A percentile compares a stretch with the other conserved stretches of the same genome.
Evolutionary conservation across 2,113 vertebrate genomes (phyloP).

Genomic region (Colaptes auratus): DNA sequence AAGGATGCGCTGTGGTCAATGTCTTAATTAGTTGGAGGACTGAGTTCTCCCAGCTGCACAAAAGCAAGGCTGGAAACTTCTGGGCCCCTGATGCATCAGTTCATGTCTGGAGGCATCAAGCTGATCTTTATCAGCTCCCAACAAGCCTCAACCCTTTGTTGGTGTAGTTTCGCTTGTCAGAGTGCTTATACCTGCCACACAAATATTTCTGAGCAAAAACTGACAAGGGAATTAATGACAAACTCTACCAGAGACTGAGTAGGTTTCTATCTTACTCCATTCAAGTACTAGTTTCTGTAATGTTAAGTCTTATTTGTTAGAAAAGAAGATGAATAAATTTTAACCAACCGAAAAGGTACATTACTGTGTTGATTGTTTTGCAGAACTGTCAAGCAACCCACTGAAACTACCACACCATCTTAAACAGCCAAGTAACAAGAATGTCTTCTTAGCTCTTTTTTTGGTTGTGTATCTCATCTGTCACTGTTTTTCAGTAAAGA

Average conservation of each 20-base stretch:
- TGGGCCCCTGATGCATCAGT: no score
- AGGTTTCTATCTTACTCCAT: background rate
- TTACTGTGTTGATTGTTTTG: background rate
- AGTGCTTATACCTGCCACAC: no score
- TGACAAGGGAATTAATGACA: background rate
- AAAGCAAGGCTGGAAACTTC: no score
- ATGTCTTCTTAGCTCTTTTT: background rate
- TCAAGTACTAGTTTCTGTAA: background rate
- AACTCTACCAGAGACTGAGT: background rate
- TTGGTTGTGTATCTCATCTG: background rate
- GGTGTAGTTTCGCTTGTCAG: no score
- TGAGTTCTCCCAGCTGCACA: no score
- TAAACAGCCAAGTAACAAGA: background rate
- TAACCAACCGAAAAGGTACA: background rate
- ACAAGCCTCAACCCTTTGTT: no score
- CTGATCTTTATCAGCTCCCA: no score
- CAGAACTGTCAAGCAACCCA: background rate
- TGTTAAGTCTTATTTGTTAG: background rate
- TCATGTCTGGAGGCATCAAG: no score
- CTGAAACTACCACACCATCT: background rate
- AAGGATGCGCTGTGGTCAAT: no score
- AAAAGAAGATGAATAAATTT: background rate
- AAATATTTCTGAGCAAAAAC: slow-evolving; percentile 1
- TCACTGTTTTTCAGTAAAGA: background rate
- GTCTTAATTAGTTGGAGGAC: no score